Evolutionary conservation across 1,140 invertebrate species (phyloP), one percentile per base, ranked within the genome.

Genomic region (Plectrocnemia conspersa): DNA sequence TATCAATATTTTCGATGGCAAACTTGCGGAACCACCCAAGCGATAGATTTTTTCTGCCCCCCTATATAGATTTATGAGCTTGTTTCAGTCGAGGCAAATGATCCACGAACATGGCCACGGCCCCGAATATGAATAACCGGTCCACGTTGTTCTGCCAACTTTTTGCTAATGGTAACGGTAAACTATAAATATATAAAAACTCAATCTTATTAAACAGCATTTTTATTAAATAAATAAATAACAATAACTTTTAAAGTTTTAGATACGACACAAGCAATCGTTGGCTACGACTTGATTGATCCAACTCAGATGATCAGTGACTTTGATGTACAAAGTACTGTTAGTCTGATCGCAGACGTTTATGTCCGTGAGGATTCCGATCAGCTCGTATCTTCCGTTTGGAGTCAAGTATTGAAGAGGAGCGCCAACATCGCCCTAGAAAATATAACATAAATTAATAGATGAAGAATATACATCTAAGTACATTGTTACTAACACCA

Each of bases 231-330:
- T 13, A 35, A 11, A 35, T 13, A 4, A 35, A 35, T 11, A 35
- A 35, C 3, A 35, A 4, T 35, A 13, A 35, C 11, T 13, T 13
- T 35, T 35, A 4, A 13, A 11, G n/a, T 22, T 45, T 45, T 45
- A 52, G 3, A 41, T 41, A 5, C 35, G 16, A 47, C 79, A 81
- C 52, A 77, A 79, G 47, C 73, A 77, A 0, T 75, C 74, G 61
- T 79, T 75, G 58, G 66, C 71, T 2, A 76, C 80, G 19, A 76
- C 67, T 54, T 76, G 66, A 7, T 74, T 66, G 56, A 85, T 80
- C 82, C 82, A 84, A 22, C 74, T 62, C 0, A 81, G 56, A 66
- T 79, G 77, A 9, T 73, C 69, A 13, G 75, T 74, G 6, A 85
- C 65, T 62, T 73, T 74, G 1, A 80, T 81, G 63, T 79, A 85